Evolutionary conservation across 1,140 invertebrate species (phyloP), one percentile per base, ranked within the genome.

Genomic region (Spodoptera frugiperda): DNA sequence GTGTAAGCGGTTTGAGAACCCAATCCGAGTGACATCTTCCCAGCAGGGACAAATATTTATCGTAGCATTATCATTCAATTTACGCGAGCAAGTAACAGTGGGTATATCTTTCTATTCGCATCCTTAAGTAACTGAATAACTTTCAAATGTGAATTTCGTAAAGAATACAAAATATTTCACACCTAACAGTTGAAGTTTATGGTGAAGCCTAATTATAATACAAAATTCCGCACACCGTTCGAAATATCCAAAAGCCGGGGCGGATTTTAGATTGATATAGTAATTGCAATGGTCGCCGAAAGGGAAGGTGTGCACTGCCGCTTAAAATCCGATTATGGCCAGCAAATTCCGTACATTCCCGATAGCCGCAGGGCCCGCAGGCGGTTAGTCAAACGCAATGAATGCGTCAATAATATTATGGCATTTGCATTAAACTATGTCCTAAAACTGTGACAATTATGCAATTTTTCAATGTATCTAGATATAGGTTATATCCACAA

Each of bases 321-420:
- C 59, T 63, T 17, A 44, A 63, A 63, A 63, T 44, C 33, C n/a
- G 33, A 63, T 44, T 63, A 63, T 44, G 15, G 33, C 59, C 15
- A 33, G 33, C 17, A 12, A 63, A 44, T 19, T 44, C 33, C 33
- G 57, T n/a, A 15, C 14, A 39, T 39, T 39, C 30, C 30, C 57
- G 9, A 39, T 61, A n/a, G n/a, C n/a, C 21, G 11, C 14, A 57
- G 14, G n/a, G n/a, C n/a, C 30, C 25, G 0, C n/a, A 6, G 5
- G n/a, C 33, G 11, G 44, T 17, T 15, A 10, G n/a, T n/a, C n/a
- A 17, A 44, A 59, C 1, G 9, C 15, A 44, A 9, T 12, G 15
- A 63, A 11, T 39, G n/a, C 8, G 44, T 44, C 30, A 2, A 4
- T 21, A 21, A 17, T 12, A 1, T 1, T 11, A 61, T 9, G 1